These are phyloP conservation scores for Tholera decimalis DNA, from an alignment of 2,888 invertebrate species.

Conservation along the genomic window DNA sequence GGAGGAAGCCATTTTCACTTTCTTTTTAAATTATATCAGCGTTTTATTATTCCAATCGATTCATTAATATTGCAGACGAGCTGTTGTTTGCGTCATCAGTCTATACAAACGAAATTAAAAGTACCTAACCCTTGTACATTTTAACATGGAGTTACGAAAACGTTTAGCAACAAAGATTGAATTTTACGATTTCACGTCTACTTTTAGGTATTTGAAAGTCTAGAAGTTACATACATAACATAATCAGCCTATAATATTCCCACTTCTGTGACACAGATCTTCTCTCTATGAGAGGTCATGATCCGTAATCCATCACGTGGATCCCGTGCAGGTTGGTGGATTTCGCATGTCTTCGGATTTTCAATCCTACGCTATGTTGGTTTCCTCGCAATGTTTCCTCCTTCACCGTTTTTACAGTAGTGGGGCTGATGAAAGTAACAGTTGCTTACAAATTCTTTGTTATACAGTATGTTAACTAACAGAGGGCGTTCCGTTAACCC, in stretches of 20 bases:
- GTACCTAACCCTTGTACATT: conserved; percentile 42
- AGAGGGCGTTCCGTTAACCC: no score
- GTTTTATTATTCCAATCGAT: conserved; percentile 77
- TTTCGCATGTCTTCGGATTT: no score
- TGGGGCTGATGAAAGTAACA: no score
- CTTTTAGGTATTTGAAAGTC: conserved; percentile 55
- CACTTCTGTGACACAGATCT: no score
- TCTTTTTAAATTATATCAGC: conserved; percentile 85
- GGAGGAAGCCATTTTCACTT: conserved; percentile 86
- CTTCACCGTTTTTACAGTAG: no score
- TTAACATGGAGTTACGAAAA: conserved; percentile 58
- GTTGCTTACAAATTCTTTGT: conserved; percentile 27
- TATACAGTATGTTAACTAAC: no score
- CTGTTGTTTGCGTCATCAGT: conserved; percentile 72
- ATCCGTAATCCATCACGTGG: no score
- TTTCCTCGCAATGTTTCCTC: no score
- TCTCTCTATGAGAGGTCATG: no score
- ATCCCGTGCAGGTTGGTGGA: no score
- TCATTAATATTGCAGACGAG: conserved; percentile 79
- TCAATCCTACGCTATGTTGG: no score
- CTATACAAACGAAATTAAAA: conserved; percentile 67
- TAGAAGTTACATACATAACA: conserved; percentile 14
- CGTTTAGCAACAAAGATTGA: conserved; percentile 53
- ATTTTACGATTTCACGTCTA: conserved; percentile 45
- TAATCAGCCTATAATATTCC: no score